Evolutionary conservation across 2,113 vertebrate genomes (phyloP).

Genomic region (Falcunculus frontatus): DNA sequence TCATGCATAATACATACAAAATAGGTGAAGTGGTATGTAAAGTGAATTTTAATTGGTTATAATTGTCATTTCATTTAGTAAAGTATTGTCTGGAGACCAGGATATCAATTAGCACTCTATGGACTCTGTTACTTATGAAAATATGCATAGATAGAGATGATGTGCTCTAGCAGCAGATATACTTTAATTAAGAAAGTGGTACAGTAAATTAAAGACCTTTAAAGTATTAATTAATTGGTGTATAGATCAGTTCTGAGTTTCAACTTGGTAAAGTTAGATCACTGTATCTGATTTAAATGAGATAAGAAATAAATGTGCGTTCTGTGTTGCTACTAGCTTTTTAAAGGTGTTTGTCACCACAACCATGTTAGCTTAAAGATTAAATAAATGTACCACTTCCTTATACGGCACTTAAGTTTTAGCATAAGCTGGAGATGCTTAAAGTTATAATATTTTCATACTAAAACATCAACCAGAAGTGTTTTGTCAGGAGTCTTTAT

Average conservation of each 20-base stretch:
- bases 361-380: not conserved
- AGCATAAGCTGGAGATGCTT: not conserved
- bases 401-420: not conserved
- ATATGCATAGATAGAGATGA: conserved; percentile 78
- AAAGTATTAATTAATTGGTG: conserved; percentile 81
- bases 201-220: conserved; percentile 82
- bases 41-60: conserved; percentile 89
- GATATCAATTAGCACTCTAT: conserved; percentile 86
- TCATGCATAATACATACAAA: conserved; percentile 86
- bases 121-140: conserved; percentile 82
- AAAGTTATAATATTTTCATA: not conserved
- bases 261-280: conserved; percentile 63
- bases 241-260: conserved; percentile 67
- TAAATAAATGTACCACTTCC: not conserved
- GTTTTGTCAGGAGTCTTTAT: conserved; percentile 42
- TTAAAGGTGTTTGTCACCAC: not conserved
- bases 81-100: conserved; percentile 85
- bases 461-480: conserved; percentile 13
- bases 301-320: not conserved
- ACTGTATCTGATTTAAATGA: conserved; percentile 42
- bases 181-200: conserved; percentile 83
- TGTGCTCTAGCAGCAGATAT: conserved; percentile 73
- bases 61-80: conserved; percentile 89
- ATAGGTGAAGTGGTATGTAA: conserved; percentile 84
- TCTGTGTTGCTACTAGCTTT: not conserved